Base-by-base conservation (phyloP, 92 coral and sea anemone genomes). In the Diadumene lineata region DNA sequence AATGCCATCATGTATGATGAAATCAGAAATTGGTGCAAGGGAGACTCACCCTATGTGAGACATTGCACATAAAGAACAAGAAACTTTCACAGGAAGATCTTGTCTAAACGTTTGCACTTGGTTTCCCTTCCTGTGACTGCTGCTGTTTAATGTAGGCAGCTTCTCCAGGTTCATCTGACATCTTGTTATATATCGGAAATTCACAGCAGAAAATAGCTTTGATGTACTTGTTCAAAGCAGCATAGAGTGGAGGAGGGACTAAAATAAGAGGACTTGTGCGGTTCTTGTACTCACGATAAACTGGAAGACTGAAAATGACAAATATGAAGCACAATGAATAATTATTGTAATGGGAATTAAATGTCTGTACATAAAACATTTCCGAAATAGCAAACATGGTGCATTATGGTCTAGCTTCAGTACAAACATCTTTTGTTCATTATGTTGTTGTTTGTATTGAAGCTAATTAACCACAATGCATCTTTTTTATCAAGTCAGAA, bases 141-240 rank as follows among this genome's bases (percentile, higher is more conserved):
- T 50, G 34, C 46, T 76, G 81, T 56, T 77, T 77, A 66, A 77
- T 77, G 74, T 77, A 77, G 1, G 82, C 16, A 19, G 73, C 24
- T 50, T 77, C 82, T 3, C 82, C 82, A 11, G 82, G 82, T 64
- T 77, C 82, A 53, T 77, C 82, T 23, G 50, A 21, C 21, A 77
- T 66, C 30, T 77, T 61, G 29, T 77, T 66, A 38, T 77, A 77
- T 33, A 77, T 15, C 11, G 82, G 82, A 61, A 77, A 77, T 32
- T 77, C 82, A 77, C 74, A 77, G 67, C 82, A 77, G 55, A 77
- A 77, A 31, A 77, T 43, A 1, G 74, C 67, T 46, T 77, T 77
- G 66, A 77, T 50, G n/a, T 25, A 23, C 11, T 58, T 77, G 33
- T 38, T 43, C 23, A 77, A 74, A 7, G 72, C 68, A 2, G 82